Conservation (phyloP, 2,888 invertebrate species). For the Arge pagana region DNA sequence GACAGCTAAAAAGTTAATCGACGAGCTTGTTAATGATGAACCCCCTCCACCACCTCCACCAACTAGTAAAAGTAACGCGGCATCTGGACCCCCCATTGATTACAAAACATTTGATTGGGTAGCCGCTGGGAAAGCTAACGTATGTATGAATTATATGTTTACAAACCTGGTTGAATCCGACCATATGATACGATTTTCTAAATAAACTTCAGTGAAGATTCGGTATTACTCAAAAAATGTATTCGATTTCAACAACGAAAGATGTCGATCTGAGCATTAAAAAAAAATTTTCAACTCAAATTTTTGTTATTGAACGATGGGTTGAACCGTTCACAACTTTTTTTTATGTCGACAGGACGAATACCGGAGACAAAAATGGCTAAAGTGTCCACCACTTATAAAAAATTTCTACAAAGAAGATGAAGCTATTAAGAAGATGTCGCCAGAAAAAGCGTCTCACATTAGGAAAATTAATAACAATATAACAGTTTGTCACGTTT, state of each 20-base stretch:
- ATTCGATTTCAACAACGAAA: no score
- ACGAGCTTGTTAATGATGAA: slow-evolving; percentile 45
- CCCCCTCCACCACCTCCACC: slow-evolving; percentile 1
- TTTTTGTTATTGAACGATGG: not conserved
- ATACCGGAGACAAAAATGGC: slow-evolving; percentile 65
- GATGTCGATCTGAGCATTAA: no score
- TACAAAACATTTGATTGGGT: no score
- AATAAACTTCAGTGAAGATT: no score
- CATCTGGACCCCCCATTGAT: no score
- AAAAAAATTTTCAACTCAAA: not conserved
- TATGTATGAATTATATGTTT: no score
- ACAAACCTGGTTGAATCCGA: no score
- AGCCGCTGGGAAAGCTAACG: no score
- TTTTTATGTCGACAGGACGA: slow-evolving; percentile 33
- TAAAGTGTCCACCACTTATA: slow-evolving; percentile 67
- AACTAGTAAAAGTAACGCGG: no score
- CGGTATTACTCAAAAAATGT: no score
- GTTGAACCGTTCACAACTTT: slow-evolving; percentile 4
- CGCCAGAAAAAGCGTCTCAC: slow-evolving; percentile 64
- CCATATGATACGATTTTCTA: no score
- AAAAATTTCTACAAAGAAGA: slow-evolving; percentile 87
- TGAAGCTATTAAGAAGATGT: slow-evolving; percentile 70
- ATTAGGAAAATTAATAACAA: slow-evolving; percentile 73
- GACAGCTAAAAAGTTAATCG: slow-evolving; percentile 58
- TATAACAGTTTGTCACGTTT: slow-evolving; percentile 73